These are phyloP conservation scores for Leucophora obtusa DNA, from an alignment of 2,888 invertebrate genomes.

Conservation along the genomic window DNA sequence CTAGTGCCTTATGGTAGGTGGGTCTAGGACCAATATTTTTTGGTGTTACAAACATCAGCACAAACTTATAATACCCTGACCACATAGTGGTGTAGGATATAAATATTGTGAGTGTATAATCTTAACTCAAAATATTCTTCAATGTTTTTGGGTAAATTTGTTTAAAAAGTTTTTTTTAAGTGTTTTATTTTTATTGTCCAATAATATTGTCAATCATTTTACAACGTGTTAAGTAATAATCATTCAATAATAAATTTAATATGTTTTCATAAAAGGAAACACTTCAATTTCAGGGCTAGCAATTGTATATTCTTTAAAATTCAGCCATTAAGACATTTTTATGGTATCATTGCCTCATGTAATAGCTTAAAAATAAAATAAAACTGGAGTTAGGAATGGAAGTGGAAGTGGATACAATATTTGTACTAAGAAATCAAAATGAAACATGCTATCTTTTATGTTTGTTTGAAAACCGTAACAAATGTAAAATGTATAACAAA, in stretches of 20 bases:
- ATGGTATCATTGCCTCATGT: slow-evolving; percentile 35
- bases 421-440: not conserved
- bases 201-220: not conserved
- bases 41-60: too few species aligned
- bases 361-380: not conserved
- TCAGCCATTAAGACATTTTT: slow-evolving; percentile 24
- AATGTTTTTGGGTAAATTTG: too few species aligned
- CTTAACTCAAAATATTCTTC: too few species aligned
- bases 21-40: too few species aligned
- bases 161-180: too few species aligned
- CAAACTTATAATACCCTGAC: too few species aligned
- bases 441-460: not conserved
- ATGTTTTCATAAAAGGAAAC: slow-evolving; percentile 29
- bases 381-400: not conserved
- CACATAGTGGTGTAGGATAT: too few species aligned
- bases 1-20: too few species aligned
- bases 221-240: not conserved
- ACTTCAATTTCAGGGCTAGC: slow-evolving; percentile 48
- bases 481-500: slow-evolving; percentile 25
- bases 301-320: slow-evolving; percentile 13
- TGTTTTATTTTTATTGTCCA: too few species aligned
- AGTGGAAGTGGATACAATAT: not conserved
- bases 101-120: too few species aligned
- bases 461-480: not conserved
- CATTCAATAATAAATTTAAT: not conserved